phyloP scores from a whole-genome alignment of 2,888 invertebrate species.

The Pristionchus entomophagus region DNA sequence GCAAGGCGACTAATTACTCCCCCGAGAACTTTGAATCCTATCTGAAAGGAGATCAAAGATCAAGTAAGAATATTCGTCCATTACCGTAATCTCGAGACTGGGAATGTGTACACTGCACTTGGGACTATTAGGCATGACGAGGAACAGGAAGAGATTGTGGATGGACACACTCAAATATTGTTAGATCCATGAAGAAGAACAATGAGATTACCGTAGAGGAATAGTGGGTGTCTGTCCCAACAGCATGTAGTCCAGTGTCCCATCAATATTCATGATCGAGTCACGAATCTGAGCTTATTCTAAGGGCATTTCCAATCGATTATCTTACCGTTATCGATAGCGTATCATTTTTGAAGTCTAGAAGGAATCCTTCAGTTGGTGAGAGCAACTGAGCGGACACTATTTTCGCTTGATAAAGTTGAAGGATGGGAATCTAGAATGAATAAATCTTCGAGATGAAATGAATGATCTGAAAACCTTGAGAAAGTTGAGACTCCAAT shows the following conservation, averaged over 20 bases:
- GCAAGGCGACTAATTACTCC: slow-evolving; percentile 8
- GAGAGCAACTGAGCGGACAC: slow-evolving; percentile 17
- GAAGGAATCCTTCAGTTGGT: slow-evolving; percentile 28
- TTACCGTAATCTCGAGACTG: slow-evolving; percentile 14
- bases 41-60: neutral
- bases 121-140: neutral
- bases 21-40: slow-evolving; percentile 41
- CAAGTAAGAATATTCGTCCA: neutral
- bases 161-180: neutral
- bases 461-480: neutral
- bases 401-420: slow-evolving; percentile 33
- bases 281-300: neutral
- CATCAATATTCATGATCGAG: neutral
- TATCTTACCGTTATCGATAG: slow-evolving; percentile 1
- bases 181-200: neutral
- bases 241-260: slow-evolving; percentile 31
- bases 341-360: slow-evolving; percentile 26
- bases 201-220: neutral
- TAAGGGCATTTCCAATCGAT: neutral
- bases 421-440: slow-evolving; percentile 38
- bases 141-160: neutral
- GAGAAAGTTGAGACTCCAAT: slow-evolving; percentile 26
- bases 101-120: slow-evolving; percentile 15
- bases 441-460: neutral
- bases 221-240: slow-evolving; percentile 23